Conservation (phyloP, 2,888 invertebrate species). For the Agriopis marginaria region DNA sequence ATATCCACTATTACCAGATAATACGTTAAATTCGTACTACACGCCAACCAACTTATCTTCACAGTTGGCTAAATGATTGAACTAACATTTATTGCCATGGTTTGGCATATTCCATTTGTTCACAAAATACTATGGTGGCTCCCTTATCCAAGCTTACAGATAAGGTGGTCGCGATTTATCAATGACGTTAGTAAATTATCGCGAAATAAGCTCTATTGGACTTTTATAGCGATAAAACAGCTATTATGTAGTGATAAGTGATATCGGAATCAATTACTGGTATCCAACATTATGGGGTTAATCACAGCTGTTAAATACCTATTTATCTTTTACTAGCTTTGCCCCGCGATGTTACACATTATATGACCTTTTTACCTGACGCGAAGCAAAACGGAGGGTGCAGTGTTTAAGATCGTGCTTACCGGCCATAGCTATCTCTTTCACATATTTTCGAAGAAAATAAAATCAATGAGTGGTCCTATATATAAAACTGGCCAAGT, state of each 20-base stretch:
- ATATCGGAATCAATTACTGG: slow-evolving; percentile 36
- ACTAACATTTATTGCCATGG: background rate
- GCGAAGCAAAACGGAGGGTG: no score
- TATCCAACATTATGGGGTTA: slow-evolving; percentile 11
- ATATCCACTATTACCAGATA: slow-evolving; percentile 23
- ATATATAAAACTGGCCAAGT: no score
- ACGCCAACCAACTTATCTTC: background rate
- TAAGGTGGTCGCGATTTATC: slow-evolving; percentile 7
- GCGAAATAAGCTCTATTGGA: slow-evolving; percentile 45
- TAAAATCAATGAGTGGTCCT: no score
- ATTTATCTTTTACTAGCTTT: background rate
- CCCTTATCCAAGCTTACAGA: background rate
- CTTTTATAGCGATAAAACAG: slow-evolving; percentile 38
- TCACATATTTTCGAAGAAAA: no score
- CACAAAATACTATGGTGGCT: background rate
- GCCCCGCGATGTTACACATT: background rate
- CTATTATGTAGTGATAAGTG: slow-evolving; percentile 38
- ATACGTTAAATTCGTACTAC: slow-evolving; percentile 26
- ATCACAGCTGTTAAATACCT: slow-evolving; percentile 22
- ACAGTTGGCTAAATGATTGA: background rate
- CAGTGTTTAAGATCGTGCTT: no score
- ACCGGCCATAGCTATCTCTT: no score
- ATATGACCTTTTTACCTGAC: no score
- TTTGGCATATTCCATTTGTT: background rate
- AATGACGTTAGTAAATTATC: slow-evolving; percentile 42